These are phyloP conservation scores for Epinephelus coioides DNA, from an alignment of 2,797 vertebrate species.

Conservation along the genomic window DNA sequence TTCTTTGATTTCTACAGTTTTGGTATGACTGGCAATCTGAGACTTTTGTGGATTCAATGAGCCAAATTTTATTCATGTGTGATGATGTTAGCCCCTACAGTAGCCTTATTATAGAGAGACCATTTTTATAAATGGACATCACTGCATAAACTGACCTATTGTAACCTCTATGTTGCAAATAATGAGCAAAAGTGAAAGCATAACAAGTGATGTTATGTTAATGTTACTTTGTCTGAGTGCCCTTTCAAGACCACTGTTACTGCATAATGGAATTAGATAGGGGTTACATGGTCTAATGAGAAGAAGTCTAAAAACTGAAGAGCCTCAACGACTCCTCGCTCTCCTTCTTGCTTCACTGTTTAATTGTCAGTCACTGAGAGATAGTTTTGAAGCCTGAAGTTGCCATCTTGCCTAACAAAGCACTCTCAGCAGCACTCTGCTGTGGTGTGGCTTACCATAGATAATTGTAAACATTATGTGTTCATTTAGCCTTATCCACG, in stretches of 20 bases:
- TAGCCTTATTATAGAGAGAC: too few species aligned
- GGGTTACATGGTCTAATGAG: neutral
- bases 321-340: neutral
- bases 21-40: too few species aligned
- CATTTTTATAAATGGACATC: too few species aligned
- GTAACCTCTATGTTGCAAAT: too few species aligned
- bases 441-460: conserved; percentile 3
- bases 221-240: too few species aligned
- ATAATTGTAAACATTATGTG: conserved; percentile 43
- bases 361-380: conserved; percentile 37
- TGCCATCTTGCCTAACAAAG: conserved; percentile 35
- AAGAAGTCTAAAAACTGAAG: neutral
- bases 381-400: conserved; percentile 22
- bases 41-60: too few species aligned
- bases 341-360: neutral
- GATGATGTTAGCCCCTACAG: too few species aligned
- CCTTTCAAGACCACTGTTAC: too few species aligned
- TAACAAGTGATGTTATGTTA: neutral
- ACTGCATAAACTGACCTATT: too few species aligned
- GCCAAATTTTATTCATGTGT: too few species aligned
- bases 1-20: too few species aligned
- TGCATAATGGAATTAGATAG: too few species aligned
- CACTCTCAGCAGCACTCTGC: neutral
- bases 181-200: neutral
- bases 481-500: conserved; percentile 39